These are phyloP conservation scores for Sinonovacula constricta DNA, from an alignment of 1,140 invertebrate genomes.

Conservation along the genomic window DNA sequence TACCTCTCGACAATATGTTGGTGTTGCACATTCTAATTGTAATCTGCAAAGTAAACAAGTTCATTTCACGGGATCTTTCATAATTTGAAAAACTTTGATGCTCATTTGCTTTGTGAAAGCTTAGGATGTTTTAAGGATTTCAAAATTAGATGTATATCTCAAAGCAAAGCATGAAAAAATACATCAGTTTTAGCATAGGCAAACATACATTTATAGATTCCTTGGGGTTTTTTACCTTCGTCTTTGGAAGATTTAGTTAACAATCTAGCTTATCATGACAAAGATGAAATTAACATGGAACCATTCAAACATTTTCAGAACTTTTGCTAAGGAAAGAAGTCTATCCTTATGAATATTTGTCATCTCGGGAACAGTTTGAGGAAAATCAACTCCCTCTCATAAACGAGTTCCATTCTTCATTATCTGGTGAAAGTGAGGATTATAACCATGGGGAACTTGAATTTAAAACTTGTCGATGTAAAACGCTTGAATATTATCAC, in stretches of 20 bases:
- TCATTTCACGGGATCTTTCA: conserved; percentile 59
- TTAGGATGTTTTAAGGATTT: conserved; percentile 61
- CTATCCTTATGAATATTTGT: no score
- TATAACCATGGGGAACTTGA: conserved; percentile 39
- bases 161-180: conserved; percentile 75
- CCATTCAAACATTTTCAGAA: conserved; percentile 35
- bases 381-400: no score
- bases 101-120: conserved; percentile 71
- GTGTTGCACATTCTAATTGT: conserved; percentile 36
- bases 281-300: no score
- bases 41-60: conserved; percentile 47
- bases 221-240: conserved; percentile 36
- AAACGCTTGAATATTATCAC: no score
- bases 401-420: no score
- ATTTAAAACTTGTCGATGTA: no score
- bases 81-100: no score
- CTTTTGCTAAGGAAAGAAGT: conserved; percentile 48
- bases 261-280: no score
- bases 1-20: conserved; percentile 31
- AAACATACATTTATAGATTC: conserved; percentile 44
- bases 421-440: no score
- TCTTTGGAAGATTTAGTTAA: conserved; percentile 41
- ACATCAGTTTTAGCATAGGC: conserved; percentile 47
- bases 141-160: no score
- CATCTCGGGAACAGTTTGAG: no score